These are phyloP conservation scores for Penelope pileata DNA, from an alignment of 2,113 vertebrate genomes.

Conservation along the genomic window DNA sequence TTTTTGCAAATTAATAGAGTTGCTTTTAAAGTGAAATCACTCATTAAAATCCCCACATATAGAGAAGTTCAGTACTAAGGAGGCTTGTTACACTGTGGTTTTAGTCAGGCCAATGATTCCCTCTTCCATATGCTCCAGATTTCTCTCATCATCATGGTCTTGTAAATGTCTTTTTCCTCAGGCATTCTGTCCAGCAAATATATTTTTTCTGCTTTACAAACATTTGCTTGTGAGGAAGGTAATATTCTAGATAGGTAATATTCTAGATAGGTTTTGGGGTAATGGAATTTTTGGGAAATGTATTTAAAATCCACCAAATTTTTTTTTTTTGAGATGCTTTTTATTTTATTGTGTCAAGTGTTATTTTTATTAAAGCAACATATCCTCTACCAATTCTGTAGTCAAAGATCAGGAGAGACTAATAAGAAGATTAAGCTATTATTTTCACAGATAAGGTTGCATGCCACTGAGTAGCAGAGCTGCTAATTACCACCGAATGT, in stretches of 20 bases:
- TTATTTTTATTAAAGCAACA: background rate
- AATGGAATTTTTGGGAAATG: background rate
- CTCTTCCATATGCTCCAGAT: background rate
- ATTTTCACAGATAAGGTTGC: slow-evolving; percentile 63
- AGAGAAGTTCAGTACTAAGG: background rate
- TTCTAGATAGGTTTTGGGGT: background rate
- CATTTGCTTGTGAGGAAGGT: background rate
- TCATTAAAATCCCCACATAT: background rate
- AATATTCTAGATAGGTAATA: background rate
- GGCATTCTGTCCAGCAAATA: background rate
- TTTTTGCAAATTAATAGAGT: background rate
- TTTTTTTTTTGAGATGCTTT: background rate
- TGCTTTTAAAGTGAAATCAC: background rate
- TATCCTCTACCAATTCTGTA: slow-evolving; percentile 5
- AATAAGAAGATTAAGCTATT: slow-evolving; percentile 64
- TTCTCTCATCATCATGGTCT: background rate
- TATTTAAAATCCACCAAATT: background rate
- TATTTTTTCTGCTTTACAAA: background rate
- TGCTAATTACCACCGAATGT: slow-evolving; percentile 72
- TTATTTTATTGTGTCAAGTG: background rate
- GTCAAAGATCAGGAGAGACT: slow-evolving; percentile 56
- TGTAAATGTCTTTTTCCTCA: background rate
- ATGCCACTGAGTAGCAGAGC: slow-evolving; percentile 50
- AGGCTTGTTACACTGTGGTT: background rate
- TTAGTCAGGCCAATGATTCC: background rate